Evolutionary conservation across 2,797 vertebrate species (phyloP).

Genomic region (Aythya fuligula): DNA sequence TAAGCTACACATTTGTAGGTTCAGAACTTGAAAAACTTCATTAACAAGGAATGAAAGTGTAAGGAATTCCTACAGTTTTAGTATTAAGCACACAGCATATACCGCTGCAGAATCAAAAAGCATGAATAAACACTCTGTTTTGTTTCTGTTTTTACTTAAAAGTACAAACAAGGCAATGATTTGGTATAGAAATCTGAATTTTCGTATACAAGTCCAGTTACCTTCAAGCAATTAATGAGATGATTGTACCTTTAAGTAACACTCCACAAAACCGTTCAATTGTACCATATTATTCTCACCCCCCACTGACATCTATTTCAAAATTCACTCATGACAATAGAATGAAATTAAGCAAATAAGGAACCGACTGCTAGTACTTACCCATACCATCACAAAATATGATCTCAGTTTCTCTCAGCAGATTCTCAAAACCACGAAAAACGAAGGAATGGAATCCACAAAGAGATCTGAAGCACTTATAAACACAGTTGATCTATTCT

Average conservation of each 20-base stretch:
- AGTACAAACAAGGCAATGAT: fast-evolving
- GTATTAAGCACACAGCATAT: not conserved
- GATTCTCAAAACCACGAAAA: not conserved
- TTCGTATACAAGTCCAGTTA: not conserved
- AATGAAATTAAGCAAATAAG: not conserved
- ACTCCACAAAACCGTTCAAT: not conserved
- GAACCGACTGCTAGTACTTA: not conserved
- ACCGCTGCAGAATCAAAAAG: not conserved
- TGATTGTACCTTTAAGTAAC: not conserved
- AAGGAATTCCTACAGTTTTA: not conserved
- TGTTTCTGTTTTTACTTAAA: not conserved
- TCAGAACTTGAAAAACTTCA: not conserved
- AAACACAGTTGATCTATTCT: not conserved
- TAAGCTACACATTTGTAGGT: fast-evolving
- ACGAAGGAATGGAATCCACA: not conserved
- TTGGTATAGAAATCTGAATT: fast-evolving
- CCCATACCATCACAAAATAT: not conserved
- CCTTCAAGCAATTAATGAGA: not conserved
- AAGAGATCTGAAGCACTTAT: not conserved
- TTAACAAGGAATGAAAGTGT: not conserved
- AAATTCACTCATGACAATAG: not conserved
- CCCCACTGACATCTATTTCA: not conserved
- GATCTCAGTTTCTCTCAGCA: not conserved
- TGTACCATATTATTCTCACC: not conserved
- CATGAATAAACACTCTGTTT: fast-evolving